Evolutionary conservation across 2,888 invertebrate species (phyloP), one percentile per base, ranked within the genome.

Genomic region (Drosophila mettleri): DNA sequence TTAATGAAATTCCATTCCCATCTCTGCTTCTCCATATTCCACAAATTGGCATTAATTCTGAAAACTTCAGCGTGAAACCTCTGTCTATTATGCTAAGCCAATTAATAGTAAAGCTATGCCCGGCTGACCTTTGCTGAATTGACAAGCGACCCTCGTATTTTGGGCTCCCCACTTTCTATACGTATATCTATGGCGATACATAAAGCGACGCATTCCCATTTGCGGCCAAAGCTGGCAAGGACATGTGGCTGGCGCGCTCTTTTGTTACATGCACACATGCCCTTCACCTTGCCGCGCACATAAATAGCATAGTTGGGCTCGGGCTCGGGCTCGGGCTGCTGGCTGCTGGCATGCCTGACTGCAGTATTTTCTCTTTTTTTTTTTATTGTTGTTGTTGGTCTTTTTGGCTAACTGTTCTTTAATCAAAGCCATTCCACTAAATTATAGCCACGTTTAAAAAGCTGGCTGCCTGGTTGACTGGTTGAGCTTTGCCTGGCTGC

Each of bases 211-310:
- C 57, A 53, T 73, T 64, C 64, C 57, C 48, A 58, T 59, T 52
- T 69, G 68, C 33, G 73, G 62, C 66, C 41, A 54, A 33, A 45
- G 43, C 33, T 22, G 52, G 46, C 74, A 73, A 78, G 81, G 78
- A 73, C 68, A 63, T 58, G 70, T 63, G 69, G 73, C 61, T 43
- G 59, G 39, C 69, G 29, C 65, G 68, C 65, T 62, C 65, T 49
- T 66, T 52, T 63, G 69, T 60, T 49, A 16, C 34, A 51, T 31
- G 22, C 29, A 31, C 58, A 45, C 18, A 14, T 58, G 69, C 38
- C 81, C 85, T 81, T 80, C 81, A 78, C 84, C 78, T 84, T 80
- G 64, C 64, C 49, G 46, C 16, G 41, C 38, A 69, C n/a, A 45
- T 53, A 67, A 38, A 53, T 24, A 29, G 41, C 58, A 74, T 69